Percentiles rank a stretch among this genome's conserved stretches.
phyloP scores from a whole-genome alignment of 1,140 invertebrate genomes.

The Thereuonema tuberculata region DNA sequence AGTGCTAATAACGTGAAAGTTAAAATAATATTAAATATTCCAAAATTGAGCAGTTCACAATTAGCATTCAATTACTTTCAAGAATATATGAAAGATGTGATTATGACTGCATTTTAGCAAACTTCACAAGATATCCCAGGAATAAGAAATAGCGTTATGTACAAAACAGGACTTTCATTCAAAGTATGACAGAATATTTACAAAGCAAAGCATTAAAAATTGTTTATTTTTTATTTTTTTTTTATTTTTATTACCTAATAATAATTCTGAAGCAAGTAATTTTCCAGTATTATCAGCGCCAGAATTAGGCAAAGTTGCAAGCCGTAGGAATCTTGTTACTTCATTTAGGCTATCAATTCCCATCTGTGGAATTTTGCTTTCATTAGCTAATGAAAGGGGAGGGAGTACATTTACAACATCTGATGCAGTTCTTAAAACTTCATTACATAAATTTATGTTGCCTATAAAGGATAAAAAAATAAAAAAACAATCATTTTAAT shows the following conservation, averaged over 20 bases:
- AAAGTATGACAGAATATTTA: no score
- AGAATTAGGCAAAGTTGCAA: conserved; percentile 37
- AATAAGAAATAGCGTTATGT: no score
- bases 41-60: no score
- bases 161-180: no score
- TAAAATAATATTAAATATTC: no score
- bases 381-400: conserved; percentile 44
- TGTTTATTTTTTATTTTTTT: background rate
- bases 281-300: conserved; percentile 38
- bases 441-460: conserved; percentile 35
- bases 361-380: conserved; percentile 41
- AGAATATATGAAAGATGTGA: no score
- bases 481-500: no score
- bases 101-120: no score
- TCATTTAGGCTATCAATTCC: conserved; percentile 41
- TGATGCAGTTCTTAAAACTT: conserved; percentile 43
- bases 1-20: no score
- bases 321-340: conserved; percentile 40
- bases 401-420: conserved; percentile 42
- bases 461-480: background rate
- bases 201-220: no score
- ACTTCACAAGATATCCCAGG: no score
- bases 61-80: no score
- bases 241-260: conserved; percentile 1
- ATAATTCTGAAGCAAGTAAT: conserved; percentile 13